Evolutionary conservation across 2,888 invertebrate species (phyloP).

Genomic region (Synanthedon tipuliformis): DNA sequence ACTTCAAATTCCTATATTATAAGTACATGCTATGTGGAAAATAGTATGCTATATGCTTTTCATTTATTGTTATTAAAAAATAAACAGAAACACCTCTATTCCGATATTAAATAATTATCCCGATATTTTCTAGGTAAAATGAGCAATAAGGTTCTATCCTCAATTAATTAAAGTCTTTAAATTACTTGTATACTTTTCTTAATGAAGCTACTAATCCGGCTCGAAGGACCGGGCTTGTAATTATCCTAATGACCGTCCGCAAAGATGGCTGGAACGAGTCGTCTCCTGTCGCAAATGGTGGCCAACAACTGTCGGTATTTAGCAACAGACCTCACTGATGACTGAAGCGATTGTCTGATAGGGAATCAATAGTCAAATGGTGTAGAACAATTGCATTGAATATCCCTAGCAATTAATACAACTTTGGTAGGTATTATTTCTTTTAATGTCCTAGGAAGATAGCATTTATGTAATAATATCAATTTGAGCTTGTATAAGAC

Average conservation of each 20-base stretch:
- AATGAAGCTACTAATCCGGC: neutral
- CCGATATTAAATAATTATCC: too few species aligned
- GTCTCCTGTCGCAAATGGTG: neutral
- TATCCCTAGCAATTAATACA: too few species aligned
- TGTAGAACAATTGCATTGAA: neutral
- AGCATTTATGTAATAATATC: too few species aligned
- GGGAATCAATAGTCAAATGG: neutral
- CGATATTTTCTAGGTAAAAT: neutral
- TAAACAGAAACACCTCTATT: too few species aligned
- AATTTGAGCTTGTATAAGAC: too few species aligned
- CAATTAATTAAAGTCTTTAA: neutral
- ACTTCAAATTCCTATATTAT: too few species aligned
- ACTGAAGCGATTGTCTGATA: neutral
- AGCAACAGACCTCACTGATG: neutral
- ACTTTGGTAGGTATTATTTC: too few species aligned
- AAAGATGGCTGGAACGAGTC: neutral
- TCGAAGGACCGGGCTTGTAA: neutral
- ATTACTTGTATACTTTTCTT: neutral
- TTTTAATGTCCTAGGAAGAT: too few species aligned
- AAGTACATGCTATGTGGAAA: too few species aligned
- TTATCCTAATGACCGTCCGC: neutral
- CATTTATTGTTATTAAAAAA: too few species aligned
- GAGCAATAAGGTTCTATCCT: neutral
- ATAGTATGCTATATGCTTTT: too few species aligned
- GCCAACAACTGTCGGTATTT: neutral